Conservation (phyloP, 2,113 vertebrate genomes). For the Xiphophorus hellerii region DNA sequence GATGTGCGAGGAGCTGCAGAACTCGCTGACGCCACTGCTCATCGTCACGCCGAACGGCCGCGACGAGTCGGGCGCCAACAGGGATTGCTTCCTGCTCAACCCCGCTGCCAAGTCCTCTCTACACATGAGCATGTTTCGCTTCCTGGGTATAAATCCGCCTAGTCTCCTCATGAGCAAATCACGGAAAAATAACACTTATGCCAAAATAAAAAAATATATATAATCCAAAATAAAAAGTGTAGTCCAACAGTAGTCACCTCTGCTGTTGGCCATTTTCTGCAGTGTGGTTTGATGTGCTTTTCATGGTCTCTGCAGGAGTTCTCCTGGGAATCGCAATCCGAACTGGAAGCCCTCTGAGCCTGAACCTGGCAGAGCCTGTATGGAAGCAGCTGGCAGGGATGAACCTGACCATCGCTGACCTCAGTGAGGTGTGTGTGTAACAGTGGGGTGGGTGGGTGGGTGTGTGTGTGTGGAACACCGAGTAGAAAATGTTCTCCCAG, state of each 20-base stretch:
- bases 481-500: neutral
- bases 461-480: neutral
- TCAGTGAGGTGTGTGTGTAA: slow-evolving; percentile 89
- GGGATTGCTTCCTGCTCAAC: slow-evolving; percentile 96
- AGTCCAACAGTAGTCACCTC: too few relatives aligned
- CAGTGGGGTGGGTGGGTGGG: neutral
- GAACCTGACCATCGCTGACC: slow-evolving; percentile 98
- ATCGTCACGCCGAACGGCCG: slow-evolving; percentile 97
- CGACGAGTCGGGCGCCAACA: slow-evolving; percentile 96
- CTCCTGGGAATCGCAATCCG: slow-evolving; percentile 96
- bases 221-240: too few relatives aligned
- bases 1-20: slow-evolving; percentile 99
- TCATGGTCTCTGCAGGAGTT: slow-evolving; percentile 82
- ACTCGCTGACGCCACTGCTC: slow-evolving; percentile 93
- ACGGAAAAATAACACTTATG: slow-evolving; percentile 14
- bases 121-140: slow-evolving; percentile 98
- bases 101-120: slow-evolving; percentile 90
- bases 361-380: slow-evolving; percentile 96
- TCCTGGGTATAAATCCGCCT: slow-evolving; percentile 86
- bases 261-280: too few relatives aligned
- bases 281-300: too few relatives aligned
- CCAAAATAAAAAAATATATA: slow-evolving; percentile 17
- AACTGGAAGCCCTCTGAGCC: slow-evolving; percentile 96
- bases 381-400: slow-evolving; percentile 99
- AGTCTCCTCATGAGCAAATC: slow-evolving; percentile 39